phyloP scores from a whole-genome alignment of 2,797 vertebrate species.

The Coregonus suidteri region DNA sequence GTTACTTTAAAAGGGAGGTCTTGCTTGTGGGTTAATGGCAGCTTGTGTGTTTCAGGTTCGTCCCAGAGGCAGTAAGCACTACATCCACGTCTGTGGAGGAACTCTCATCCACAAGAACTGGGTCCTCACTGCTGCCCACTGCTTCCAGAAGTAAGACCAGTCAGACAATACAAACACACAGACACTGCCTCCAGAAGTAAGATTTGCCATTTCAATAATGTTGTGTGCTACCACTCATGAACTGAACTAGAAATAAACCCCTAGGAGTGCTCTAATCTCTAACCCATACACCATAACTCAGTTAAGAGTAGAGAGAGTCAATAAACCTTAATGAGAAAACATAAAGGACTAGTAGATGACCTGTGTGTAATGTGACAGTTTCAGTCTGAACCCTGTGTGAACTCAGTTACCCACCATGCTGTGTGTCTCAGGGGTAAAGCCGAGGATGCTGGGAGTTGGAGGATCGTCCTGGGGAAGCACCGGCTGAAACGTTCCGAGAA shows the following conservation, averaged over 20 bases:
- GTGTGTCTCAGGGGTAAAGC: constrained; percentile 69
- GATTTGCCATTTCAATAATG: neutral
- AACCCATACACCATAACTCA: neutral
- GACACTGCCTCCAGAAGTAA: neutral
- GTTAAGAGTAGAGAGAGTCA: neutral
- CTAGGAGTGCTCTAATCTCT: neutral
- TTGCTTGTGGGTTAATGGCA: neutral
- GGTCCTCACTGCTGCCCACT: constrained; percentile 84
- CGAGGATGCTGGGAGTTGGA: constrained; percentile 76
- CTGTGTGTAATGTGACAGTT: neutral
- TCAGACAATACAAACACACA: neutral
- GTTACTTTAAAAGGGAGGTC: too few relatives aligned
- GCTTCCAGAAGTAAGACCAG: constrained; percentile 81
- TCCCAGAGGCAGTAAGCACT: constrained; percentile 74
- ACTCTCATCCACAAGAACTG: constrained; percentile 84
- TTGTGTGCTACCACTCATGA: too few relatives aligned
- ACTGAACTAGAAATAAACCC: neutral
- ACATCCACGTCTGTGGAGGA: constrained; percentile 83
- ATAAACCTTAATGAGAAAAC: neutral
- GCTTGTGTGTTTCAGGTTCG: constrained; percentile 66
- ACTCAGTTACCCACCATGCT: neutral
- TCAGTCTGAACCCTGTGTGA: neutral
- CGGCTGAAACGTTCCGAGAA: constrained; percentile 73
- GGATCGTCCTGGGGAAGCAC: constrained; percentile 81
- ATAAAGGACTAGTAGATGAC: neutral